Conservation (phyloP, 1,140 invertebrate species). For the Pogonus chalceus region DNA sequence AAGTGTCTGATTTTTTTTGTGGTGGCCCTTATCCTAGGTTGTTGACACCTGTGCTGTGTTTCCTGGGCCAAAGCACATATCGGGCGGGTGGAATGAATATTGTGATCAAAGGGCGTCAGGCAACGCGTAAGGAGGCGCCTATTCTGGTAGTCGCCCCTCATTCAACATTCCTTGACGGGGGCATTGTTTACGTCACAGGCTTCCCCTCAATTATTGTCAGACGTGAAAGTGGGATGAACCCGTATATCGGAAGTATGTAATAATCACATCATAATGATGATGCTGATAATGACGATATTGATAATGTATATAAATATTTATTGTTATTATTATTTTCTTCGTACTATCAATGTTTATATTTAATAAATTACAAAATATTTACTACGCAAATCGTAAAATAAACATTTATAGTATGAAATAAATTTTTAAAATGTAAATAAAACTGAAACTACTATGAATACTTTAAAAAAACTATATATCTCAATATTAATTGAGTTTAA, state of each 20-base stretch:
- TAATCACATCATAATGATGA: conserved; percentile 9
- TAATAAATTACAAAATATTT: too few relatives aligned
- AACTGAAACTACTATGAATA: too few relatives aligned
- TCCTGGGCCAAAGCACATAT: conserved; percentile 60
- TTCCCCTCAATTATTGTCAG: conserved; percentile 72
- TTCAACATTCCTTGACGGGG: conserved; percentile 77
- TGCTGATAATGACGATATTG: too few relatives aligned
- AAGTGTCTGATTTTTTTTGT: conserved; percentile 11
- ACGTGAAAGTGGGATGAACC: conserved; percentile 64
- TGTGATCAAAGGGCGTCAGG: conserved; percentile 63
- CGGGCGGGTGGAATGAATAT: conserved; percentile 70
- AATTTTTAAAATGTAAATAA: too few relatives aligned
- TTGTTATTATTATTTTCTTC: neutral
- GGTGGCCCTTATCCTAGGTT: conserved; percentile 32
- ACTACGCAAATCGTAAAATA: too few relatives aligned
- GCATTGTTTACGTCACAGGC: conserved; percentile 65
- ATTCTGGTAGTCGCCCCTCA: conserved; percentile 79
- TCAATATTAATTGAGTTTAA: too few relatives aligned
- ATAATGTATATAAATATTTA: too few relatives aligned
- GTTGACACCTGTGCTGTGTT: conserved; percentile 53
- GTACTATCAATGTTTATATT: neutral
- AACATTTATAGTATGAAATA: too few relatives aligned
- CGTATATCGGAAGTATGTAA: conserved; percentile 75
- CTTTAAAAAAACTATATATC: too few relatives aligned
- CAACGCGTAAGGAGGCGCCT: conserved; percentile 60